Conservation (phyloP, 2,113 vertebrate species). For the Callopanchax toddi region DNA sequence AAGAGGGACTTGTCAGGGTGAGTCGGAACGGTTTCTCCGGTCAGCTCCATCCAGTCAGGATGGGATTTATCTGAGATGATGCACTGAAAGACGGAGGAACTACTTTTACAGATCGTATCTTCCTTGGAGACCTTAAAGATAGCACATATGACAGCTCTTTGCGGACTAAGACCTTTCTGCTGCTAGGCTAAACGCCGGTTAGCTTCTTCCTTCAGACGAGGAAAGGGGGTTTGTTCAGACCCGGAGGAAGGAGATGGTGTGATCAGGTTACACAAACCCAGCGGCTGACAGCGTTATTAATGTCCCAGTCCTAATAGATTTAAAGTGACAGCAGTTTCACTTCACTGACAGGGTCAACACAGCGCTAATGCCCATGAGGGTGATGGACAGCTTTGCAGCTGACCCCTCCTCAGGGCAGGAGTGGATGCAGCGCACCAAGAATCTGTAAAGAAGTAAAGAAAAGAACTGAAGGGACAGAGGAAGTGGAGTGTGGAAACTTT, state of each 20-base stretch:
- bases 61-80: constrained; percentile 24
- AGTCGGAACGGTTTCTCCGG: constrained; percentile 1
- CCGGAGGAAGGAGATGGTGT: constrained; percentile 12
- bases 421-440: neutral
- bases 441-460: constrained; percentile 12
- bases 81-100: constrained; percentile 9
- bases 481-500: constrained; percentile 14
- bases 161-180: constrained; percentile 22
- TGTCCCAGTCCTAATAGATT: constrained; percentile 60
- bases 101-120: constrained; percentile 14
- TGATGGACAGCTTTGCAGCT: constrained; percentile 48
- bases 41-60: constrained; percentile 5
- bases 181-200: constrained; percentile 36
- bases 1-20: constrained; percentile 37
- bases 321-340: constrained; percentile 54
- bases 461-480: constrained; percentile 12
- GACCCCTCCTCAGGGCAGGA: neutral
- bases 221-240: constrained; percentile 4
- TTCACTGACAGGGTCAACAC: constrained; percentile 46
- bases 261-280: constrained; percentile 58
- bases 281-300: constrained; percentile 68
- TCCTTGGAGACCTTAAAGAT: constrained; percentile 7
- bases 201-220: constrained; percentile 30
- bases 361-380: constrained; percentile 21
- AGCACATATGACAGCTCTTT: constrained; percentile 28